Evolutionary conservation across 2,113 vertebrate genomes (phyloP).

Genomic region (Malurus melanocephalus): DNA sequence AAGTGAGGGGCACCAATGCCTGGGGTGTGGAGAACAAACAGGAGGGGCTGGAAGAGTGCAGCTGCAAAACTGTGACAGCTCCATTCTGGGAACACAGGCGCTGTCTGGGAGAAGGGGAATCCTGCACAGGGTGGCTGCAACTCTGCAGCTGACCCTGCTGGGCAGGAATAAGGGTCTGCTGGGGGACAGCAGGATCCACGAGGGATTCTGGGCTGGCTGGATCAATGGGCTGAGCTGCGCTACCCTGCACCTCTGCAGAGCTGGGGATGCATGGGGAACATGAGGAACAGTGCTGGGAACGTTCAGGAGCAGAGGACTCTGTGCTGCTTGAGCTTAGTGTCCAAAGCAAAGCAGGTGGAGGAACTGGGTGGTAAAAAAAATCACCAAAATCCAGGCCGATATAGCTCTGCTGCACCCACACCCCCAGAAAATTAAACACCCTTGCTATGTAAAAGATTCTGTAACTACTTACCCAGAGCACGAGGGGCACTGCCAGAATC

Average conservation of each 20-base stretch:
- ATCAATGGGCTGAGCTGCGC: accelerated
- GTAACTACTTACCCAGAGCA: background rate
- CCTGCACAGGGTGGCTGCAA: accelerated
- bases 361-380: background rate
- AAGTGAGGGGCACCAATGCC: accelerated
- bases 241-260: background rate
- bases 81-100: accelerated
- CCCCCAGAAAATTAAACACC: slow-evolving; percentile 23
- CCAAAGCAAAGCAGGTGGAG: background rate
- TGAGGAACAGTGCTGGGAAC: background rate
- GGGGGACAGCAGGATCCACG: background rate
- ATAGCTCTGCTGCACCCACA: background rate
- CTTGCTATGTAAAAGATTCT: background rate
- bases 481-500: background rate
- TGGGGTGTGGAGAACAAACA: accelerated
- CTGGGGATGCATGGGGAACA: background rate
- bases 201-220: background rate
- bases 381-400: background rate
- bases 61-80: background rate
- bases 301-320: slow-evolving; percentile 10
- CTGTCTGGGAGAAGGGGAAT: accelerated
- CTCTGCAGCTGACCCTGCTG: background rate
- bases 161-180: background rate
- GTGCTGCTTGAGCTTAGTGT: background rate
- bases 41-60: background rate